Evolutionary conservation across 2,797 vertebrate species (phyloP), one percentile per base, ranked within the genome.

Genomic region (Microchirus variegatus): DNA sequence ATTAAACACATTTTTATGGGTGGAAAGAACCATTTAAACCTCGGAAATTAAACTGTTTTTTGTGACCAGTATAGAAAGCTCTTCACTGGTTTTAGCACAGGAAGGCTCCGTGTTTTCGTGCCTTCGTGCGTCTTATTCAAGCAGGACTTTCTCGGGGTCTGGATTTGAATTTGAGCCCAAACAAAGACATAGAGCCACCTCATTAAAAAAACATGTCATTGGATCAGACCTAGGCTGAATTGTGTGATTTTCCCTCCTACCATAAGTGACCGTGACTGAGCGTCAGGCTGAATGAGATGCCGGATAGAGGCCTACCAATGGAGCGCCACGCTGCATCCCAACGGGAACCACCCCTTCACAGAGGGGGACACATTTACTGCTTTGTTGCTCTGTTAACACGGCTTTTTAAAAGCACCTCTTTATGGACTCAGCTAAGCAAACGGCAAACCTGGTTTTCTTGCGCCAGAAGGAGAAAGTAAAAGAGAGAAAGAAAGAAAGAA

Each of bases 131-230:
- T 86, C 77, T 83, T 82, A 86, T 84, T 85, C 83, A 89, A 89
- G 75, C 56, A 40, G 61, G 64, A 79, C 78, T 67, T 40, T 70
- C 45, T 63, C 69, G 36, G 82, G 82, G 71, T 81, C 84, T 80
- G 53, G 78, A 85, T 77, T 87, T 84, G 73, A 82, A 77, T 82
- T 75, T 80, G 77, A 72, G 60, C 70, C 81, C 78, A 82, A 90
- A 90, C 86, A 93, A 92, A 92, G 88, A 92, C 84, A 81, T 87
- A 86, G 88, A 85, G 77, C 83, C 73, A 73, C 82, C 86, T 91
- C 89, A 91, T 92, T 89, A 91, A 88, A 93, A 91, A 92, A 88
- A 90, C 90, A 91, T 93, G 90, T 87, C 83, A 89, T 85, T 87
- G 82, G 89, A 91, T 92, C 90, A 90, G 77, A 81, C 86, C 84